Base-by-base conservation (phyloP, 2,888 invertebrate genomes). In the Trissolcus japonicus region DNA sequence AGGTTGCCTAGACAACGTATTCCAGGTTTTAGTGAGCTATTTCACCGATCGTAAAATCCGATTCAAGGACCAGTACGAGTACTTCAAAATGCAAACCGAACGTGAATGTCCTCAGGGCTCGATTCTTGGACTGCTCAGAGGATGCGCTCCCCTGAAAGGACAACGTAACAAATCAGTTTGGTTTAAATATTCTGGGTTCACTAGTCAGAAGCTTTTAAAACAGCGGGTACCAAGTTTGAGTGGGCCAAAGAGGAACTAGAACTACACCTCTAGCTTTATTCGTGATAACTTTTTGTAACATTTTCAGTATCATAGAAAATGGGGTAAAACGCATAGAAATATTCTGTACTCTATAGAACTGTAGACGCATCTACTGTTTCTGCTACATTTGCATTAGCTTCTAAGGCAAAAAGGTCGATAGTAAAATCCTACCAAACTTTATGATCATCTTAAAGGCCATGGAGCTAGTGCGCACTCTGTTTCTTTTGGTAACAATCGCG, bases 361-460 rank as follows among this genome's bases (percentile, higher is more conserved):
- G 82, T 83, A 59, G 84, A 84, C 4, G 83, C 83, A 69, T 85
- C 82, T 4, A 83, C 63, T 16, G 63, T 54, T 11, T 60, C 43
- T 1, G 82, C 56, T 65, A 80, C 83, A 84, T 73, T 73, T 13
- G 48, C 17, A 60, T 60, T 60, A 7, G 7, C 4, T 6, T 16
- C 53, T 7, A 82, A 79, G 13, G 83, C 82, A 75, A 84, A 84
- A 9, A 83, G 63, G 59, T 85, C 83, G 40, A 81, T 81, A 6
- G 81, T 80, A 14, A 79, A 79, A 9, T 51, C 19, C 19, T 21
- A 14, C 40, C 53, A 53, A 53, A 16, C 2, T 43, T 41, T 16
- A 48, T 43, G 35, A 56, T 53, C 13, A 55, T 56, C 6, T 51
- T 9, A 53, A 48, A 60, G 0, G 60, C 63, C 57, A 17, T 3